A percentile compares a stretch with the other conserved stretches of the same genome.
Conservation (phyloP, 2,113 vertebrate species). For the Alaudala cheleensis region DNA sequence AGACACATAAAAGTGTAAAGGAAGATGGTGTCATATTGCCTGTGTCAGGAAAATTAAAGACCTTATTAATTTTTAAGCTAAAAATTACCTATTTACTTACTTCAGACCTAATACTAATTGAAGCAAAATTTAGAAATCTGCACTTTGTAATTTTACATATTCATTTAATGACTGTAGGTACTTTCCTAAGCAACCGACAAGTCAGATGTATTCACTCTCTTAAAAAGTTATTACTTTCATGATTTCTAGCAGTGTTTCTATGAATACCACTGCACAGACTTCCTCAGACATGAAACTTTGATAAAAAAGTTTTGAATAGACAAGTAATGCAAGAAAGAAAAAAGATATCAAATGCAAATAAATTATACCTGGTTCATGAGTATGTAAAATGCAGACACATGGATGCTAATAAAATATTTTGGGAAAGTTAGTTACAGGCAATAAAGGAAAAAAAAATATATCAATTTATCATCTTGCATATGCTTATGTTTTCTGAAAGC, state of each 20-base stretch:
- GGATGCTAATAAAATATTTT: background rate
- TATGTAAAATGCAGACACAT: background rate
- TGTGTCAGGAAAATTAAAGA: background rate
- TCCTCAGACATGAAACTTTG: background rate
- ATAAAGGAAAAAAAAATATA: fast-evolving
- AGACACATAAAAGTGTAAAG: background rate
- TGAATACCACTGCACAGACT: background rate
- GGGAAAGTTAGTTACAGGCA: background rate
- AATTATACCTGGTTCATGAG: background rate
- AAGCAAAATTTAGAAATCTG: background rate
- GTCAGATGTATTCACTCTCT: background rate
- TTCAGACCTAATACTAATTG: background rate
- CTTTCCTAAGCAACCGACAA: background rate
- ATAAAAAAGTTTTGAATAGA: background rate
- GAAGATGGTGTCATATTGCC: background rate
- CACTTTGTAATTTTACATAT: background rate
- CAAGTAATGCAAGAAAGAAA: background rate
- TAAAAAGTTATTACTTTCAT: background rate
- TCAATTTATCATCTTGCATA: background rate
- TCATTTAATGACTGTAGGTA: background rate
- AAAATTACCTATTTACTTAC: background rate
- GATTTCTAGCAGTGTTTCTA: background rate
- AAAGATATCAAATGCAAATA: background rate
- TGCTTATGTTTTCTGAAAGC: background rate
- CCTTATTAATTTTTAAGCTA: background rate